A percentile compares a stretch with the other conserved stretches of the same genome.
These are phyloP conservation scores for Cyclopterus lumpus DNA, from an alignment of 2,797 vertebrate species.

Conservation along the genomic window DNA sequence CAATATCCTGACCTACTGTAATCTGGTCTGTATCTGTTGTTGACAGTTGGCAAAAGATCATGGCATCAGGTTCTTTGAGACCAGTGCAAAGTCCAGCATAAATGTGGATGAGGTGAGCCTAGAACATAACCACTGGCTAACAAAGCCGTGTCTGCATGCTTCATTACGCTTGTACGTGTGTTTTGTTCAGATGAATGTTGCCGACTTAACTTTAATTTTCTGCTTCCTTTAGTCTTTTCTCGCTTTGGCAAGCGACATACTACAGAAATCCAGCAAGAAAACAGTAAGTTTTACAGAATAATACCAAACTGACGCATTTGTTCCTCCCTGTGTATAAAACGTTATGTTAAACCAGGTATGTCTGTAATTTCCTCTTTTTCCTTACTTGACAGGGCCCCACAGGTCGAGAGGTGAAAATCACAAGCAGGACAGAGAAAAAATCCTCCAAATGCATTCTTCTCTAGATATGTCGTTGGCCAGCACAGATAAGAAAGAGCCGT, in stretches of 20 bases:
- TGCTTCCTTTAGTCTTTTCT: constrained; percentile 85
- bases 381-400: constrained; percentile 64
- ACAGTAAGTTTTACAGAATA: constrained; percentile 68
- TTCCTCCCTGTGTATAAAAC: neutral
- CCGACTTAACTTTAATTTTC: neutral
- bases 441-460: constrained; percentile 84
- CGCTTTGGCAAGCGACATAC: constrained; percentile 90
- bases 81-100: constrained; percentile 94
- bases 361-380: constrained; percentile 4
- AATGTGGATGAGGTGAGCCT: constrained; percentile 93
- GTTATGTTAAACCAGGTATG: neutral
- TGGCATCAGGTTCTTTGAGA: constrained; percentile 94
- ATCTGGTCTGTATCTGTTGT: constrained; percentile 41
- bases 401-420: constrained; percentile 84
- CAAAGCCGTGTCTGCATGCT: neutral
- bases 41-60: constrained; percentile 91
- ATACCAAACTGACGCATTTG: neutral
- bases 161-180: neutral
- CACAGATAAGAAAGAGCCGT: neutral
- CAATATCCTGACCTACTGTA: constrained; percentile 27
- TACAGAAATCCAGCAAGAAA: constrained; percentile 87
- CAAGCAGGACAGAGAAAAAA: constrained; percentile 80
- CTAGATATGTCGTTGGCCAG: constrained; percentile 54
- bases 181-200: neutral
- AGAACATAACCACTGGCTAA: neutral